Percentiles rank a stretch among this genome's conserved stretches.
phyloP scores from a whole-genome alignment of 2,888 invertebrate genomes.

The Synergus laeviventris region DNA sequence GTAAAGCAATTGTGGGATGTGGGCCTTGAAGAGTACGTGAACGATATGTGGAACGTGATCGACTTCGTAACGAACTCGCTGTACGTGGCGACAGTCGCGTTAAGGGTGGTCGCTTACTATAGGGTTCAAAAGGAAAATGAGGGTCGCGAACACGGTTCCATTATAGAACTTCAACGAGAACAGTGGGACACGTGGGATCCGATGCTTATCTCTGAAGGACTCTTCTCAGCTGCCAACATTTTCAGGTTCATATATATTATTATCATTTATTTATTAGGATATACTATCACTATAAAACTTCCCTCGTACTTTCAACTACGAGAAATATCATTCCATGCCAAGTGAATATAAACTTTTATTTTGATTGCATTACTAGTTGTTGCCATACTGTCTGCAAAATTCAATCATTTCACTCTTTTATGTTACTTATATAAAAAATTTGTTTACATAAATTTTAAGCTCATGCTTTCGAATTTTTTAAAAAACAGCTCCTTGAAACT shows the following conservation, averaged over 20 bases:
- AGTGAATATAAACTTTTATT: background rate
- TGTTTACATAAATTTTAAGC: no score
- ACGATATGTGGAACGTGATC: constrained; percentile 99
- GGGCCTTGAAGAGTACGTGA: constrained; percentile 95
- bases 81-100: constrained; percentile 97
- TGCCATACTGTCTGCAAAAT: no score
- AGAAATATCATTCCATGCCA: background rate
- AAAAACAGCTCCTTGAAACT: constrained; percentile 91
- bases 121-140: constrained; percentile 92
- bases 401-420: no score
- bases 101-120: constrained; percentile 95
- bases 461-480: background rate
- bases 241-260: constrained; percentile 82
- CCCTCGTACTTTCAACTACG: no score
- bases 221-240: constrained; percentile 99
- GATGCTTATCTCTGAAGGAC: constrained; percentile 95
- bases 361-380: background rate
- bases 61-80: constrained; percentile 99
- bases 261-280: background rate
- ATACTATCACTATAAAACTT: background rate
- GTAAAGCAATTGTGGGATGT: constrained; percentile 99
- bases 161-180: constrained; percentile 85
- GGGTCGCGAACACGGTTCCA: constrained; percentile 79
- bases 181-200: constrained; percentile 99
- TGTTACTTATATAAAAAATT: no score